Evolutionary conservation across 2,797 vertebrate species (phyloP).

Genomic region (Tangara arthus): DNA sequence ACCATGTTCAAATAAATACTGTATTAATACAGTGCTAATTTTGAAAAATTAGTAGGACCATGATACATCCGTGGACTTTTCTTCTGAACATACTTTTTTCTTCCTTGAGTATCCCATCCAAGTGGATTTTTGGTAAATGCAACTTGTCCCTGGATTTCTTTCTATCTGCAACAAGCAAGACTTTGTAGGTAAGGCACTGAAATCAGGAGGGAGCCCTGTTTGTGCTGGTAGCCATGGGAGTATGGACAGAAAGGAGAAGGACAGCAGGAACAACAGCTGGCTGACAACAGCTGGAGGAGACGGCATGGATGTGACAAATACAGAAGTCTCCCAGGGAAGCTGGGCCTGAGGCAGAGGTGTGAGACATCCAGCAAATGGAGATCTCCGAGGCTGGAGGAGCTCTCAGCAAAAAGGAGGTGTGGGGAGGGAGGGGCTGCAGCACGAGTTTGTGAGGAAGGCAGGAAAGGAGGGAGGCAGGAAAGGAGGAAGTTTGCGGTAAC

Average conservation of each 20-base stretch:
- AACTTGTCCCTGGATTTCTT: background rate
- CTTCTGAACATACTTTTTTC: background rate
- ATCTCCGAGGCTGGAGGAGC: background rate
- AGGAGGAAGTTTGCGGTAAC: background rate
- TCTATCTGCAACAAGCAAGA: background rate
- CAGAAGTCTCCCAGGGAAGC: background rate
- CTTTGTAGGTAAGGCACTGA: background rate
- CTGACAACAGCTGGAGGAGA: background rate
- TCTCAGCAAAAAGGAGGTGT: background rate
- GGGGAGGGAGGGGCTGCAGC: background rate
- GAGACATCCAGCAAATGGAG: background rate
- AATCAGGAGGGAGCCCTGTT: background rate
- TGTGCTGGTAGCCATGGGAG: background rate
- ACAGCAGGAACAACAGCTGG: background rate
- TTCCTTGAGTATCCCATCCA: background rate
- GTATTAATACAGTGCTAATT: background rate
- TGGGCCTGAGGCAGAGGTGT: background rate
- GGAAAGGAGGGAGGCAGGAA: background rate
- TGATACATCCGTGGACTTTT: background rate
- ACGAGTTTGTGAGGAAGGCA: background rate
- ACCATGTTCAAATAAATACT: background rate
- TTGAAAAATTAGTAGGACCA: background rate
- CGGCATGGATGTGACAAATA: accelerated
- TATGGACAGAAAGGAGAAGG: background rate
- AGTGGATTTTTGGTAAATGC: background rate